Percentiles rank a stretch among this genome's conserved stretches.
Conservation (phyloP, 2,797 vertebrate genomes). For the Aulostomus chinensis region DNA sequence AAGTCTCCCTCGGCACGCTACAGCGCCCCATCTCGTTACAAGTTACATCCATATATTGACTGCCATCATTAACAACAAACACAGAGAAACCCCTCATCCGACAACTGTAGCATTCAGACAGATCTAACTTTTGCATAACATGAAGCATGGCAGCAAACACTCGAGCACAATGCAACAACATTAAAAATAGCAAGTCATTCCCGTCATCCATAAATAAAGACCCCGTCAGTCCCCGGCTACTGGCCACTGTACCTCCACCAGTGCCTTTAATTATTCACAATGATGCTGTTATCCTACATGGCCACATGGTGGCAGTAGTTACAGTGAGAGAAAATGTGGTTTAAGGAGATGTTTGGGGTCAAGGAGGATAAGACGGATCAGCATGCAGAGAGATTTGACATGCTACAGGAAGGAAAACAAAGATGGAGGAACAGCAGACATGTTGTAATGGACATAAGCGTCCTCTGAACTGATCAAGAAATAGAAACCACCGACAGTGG, state of each 20-base stretch:
- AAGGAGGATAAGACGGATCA: conserved; percentile 23
- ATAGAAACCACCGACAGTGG: conserved; percentile 38
- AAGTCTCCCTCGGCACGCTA: conserved; percentile 55
- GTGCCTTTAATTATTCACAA: neutral
- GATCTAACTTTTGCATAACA: conserved; percentile 55
- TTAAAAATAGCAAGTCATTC: conserved; percentile 38
- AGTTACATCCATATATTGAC: conserved; percentile 68
- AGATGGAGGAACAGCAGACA: conserved; percentile 17
- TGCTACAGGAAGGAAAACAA: conserved; percentile 30
- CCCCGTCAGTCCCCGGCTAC: conserved; percentile 4
- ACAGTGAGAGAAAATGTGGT: conserved; percentile 43
- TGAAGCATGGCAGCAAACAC: conserved; percentile 56
- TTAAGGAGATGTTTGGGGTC: conserved; percentile 41
- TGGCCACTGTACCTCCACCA: conserved; percentile 1
- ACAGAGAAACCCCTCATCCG: conserved; percentile 30
- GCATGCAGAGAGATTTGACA: conserved; percentile 53
- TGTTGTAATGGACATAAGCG: conserved; percentile 38
- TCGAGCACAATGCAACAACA: conserved; percentile 50
- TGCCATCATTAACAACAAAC: conserved; percentile 50
- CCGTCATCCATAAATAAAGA: conserved; percentile 41
- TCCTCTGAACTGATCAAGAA: conserved; percentile 17
- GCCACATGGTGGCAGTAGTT: conserved; percentile 51
- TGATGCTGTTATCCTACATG: conserved; percentile 32
- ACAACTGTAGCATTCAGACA: conserved; percentile 52
- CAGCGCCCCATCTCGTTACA: conserved; percentile 32